A percentile compares a stretch with the other conserved stretches of the same genome.
phyloP scores from a whole-genome alignment of 2,797 vertebrate genomes.

The Chelon auratus region DNA sequence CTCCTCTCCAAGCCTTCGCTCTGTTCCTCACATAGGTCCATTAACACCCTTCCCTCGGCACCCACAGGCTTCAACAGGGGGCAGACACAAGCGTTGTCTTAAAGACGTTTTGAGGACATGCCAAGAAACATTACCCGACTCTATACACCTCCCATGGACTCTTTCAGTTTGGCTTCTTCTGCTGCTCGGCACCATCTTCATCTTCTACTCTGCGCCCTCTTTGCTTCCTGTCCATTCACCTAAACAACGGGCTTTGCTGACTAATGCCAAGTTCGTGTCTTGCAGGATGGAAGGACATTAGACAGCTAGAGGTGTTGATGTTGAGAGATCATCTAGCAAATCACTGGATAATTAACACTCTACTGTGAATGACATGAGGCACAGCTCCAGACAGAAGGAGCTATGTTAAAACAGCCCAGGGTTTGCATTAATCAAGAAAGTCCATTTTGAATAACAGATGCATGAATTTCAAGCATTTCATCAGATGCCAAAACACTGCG shows the following conservation, averaged over 20 bases:
- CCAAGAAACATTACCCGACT: conserved; percentile 82
- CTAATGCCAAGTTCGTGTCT: conserved; percentile 6
- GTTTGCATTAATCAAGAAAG: neutral
- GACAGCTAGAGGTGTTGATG: conserved; percentile 2
- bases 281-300: conserved; percentile 17
- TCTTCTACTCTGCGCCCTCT: conserved; percentile 25
- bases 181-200: conserved; percentile 28
- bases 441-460: neutral
- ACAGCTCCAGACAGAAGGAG: neutral
- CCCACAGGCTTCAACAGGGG: conserved; percentile 80
- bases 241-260: conserved; percentile 9
- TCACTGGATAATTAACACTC: neutral
- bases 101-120: conserved; percentile 84
- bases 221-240: conserved; percentile 5
- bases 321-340: no score
- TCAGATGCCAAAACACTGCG: conserved; percentile 4
- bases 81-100: conserved; percentile 76
- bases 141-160: conserved; percentile 71
- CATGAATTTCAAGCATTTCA: neutral
- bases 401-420: neutral
- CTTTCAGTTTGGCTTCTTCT: conserved; percentile 56
- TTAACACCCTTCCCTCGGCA: conserved; percentile 85
- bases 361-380: neutral
- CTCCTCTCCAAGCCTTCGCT: conserved; percentile 72
- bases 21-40: conserved; percentile 84